Evolutionary conservation across 2,888 invertebrate genomes (phyloP).

Genomic region (Mythimna loreyi): DNA sequence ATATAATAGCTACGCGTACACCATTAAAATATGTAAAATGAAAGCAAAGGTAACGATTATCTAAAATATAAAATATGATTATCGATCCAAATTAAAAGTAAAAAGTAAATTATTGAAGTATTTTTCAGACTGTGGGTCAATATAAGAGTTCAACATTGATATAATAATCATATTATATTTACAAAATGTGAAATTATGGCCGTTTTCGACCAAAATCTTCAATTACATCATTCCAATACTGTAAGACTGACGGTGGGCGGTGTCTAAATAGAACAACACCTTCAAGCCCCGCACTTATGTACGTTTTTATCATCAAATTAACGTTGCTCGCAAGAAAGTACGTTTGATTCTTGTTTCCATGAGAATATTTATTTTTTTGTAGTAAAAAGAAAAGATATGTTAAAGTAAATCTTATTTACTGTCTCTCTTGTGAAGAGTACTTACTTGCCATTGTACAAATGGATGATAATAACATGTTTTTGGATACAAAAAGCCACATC

Average conservation of each 20-base stretch:
- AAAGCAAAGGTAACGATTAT: neutral
- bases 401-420: neutral
- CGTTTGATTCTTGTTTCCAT: neutral
- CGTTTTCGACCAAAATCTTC: conserved; percentile 11
- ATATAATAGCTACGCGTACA: neutral
- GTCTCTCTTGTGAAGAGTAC: neutral
- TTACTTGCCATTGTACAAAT: neutral
- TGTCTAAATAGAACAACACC: conserved; percentile 87
- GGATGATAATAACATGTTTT: neutral
- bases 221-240: conserved; percentile 50
- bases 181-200: neutral
- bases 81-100: neutral
- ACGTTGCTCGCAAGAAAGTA: conserved; percentile 7
- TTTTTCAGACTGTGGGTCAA: too few relatives aligned
- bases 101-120: neutral
- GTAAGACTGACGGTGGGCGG: conserved; percentile 79
- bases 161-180: neutral
- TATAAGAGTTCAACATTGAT: neutral
- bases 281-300: conserved; percentile 72
- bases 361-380: neutral
- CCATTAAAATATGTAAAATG: neutral
- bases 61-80: neutral
- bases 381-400: neutral
- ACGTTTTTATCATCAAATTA: conserved; percentile 46
- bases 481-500: neutral